phyloP scores from a whole-genome alignment of 1,140 invertebrate species.

The Laodelphax striatellus region DNA sequence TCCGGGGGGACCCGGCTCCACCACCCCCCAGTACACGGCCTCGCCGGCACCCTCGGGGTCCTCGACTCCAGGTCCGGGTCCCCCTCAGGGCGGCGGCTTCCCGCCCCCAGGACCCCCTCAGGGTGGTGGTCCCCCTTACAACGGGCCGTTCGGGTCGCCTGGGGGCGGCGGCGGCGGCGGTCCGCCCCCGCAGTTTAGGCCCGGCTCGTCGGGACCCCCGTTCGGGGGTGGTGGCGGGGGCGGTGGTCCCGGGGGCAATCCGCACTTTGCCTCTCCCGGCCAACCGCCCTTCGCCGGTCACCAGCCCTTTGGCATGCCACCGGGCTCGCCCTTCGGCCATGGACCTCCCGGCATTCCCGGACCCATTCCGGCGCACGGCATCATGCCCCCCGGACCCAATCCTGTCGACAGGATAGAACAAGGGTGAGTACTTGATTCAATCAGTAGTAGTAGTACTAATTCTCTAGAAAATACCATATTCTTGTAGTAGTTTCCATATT shows the following conservation, averaged over 20 bases:
- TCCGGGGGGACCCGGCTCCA: slow-evolving; percentile 45
- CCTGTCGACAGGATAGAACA: slow-evolving; percentile 59
- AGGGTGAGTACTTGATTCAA: slow-evolving; percentile 52
- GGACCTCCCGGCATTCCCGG: slow-evolving; percentile 36
- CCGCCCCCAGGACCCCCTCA: slow-evolving; percentile 43
- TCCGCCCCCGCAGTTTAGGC: slow-evolving; percentile 42
- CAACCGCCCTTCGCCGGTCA: slow-evolving; percentile 44
- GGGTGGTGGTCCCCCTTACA: slow-evolving; percentile 47
- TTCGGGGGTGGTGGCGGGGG: slow-evolving; percentile 40
- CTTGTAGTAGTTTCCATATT: no score
- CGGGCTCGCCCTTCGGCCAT: slow-evolving; percentile 53
- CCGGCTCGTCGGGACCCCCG: slow-evolving; percentile 53
- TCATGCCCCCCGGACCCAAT: slow-evolving; percentile 47
- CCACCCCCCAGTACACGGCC: slow-evolving; percentile 59
- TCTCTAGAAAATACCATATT: no score
- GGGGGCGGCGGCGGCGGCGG: slow-evolving; percentile 42
- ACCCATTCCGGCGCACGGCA: slow-evolving; percentile 25
- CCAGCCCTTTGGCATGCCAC: slow-evolving; percentile 51
- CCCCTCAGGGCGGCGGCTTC: slow-evolving; percentile 45
- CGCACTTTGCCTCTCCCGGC: slow-evolving; percentile 50
- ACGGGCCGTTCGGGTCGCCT: slow-evolving; percentile 56
- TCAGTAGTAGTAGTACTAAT: no score
- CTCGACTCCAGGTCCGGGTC: slow-evolving; percentile 57
- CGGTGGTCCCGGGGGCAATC: slow-evolving; percentile 44
- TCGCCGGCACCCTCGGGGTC: slow-evolving; percentile 64